phyloP scores from a whole-genome alignment of 1,140 invertebrate genomes.

The Psix sp. region DNA sequence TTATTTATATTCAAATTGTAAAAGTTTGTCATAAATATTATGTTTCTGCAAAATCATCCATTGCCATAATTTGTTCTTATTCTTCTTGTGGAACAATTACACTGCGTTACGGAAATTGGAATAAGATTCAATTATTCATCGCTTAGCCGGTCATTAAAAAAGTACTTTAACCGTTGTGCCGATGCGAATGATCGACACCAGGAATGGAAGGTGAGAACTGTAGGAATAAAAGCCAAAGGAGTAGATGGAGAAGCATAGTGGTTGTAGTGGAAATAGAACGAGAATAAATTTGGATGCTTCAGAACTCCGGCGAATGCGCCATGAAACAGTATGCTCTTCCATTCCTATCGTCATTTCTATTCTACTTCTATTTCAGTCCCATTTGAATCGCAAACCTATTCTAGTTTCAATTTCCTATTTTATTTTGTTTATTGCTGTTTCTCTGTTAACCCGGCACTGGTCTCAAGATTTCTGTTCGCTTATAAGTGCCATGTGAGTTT shows the following conservation, averaged over 20 bases:
- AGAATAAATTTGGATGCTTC: slow-evolving; percentile 44
- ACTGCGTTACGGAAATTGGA: neutral
- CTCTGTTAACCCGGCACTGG: neutral
- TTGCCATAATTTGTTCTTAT: slow-evolving; percentile 35
- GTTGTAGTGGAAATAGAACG: slow-evolving; percentile 32
- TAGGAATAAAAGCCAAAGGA: slow-evolving; percentile 5
- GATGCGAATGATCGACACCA: neutral
- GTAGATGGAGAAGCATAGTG: slow-evolving; percentile 8
- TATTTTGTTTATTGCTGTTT: slow-evolving; percentile 27
- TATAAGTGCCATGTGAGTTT: too few relatives aligned
- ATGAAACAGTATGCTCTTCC: slow-evolving; percentile 19
- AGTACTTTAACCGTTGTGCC: neutral
- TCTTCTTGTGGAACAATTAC: slow-evolving; percentile 20
- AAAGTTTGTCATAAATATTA: slow-evolving; percentile 48
- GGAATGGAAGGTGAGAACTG: slow-evolving; percentile 5
- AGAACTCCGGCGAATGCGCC: slow-evolving; percentile 26
- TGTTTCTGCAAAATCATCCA: slow-evolving; percentile 37
- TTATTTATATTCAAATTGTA: slow-evolving; percentile 54
- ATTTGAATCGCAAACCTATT: slow-evolving; percentile 18
- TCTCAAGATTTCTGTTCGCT: too few relatives aligned
- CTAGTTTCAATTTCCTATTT: slow-evolving; percentile 33
- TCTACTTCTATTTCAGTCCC: slow-evolving; percentile 21
- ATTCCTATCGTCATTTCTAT: slow-evolving; percentile 35
- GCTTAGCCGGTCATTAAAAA: neutral
- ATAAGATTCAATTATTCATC: slow-evolving; percentile 13